Conservation (phyloP, 2,797 vertebrate genomes). For the Cynodonichthys magdalenae region DNA sequence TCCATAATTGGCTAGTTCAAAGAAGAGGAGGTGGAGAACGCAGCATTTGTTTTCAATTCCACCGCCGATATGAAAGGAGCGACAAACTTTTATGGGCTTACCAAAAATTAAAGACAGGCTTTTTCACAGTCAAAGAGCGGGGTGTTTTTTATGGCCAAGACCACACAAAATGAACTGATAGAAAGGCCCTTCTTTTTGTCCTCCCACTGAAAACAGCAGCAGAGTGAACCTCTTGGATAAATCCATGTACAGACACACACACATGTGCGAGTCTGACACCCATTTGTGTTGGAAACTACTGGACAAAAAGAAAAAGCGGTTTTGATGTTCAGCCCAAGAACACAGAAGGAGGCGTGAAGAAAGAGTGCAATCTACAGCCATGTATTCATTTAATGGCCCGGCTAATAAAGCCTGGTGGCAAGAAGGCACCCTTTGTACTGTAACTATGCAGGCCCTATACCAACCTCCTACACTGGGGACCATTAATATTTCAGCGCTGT, state of each 20-base stretch:
- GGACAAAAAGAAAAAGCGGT: conserved; percentile 28
- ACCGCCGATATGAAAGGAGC: conserved; percentile 90
- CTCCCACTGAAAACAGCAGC: conserved; percentile 57
- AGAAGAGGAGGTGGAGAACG: conserved; percentile 82
- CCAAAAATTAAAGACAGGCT: conserved; percentile 93
- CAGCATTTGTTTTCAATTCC: conserved; percentile 97
- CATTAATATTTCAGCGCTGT: conserved; percentile 83
- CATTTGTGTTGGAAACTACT: conserved; percentile 38
- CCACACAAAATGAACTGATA: conserved; percentile 96
- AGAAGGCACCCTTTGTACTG: conserved; percentile 80
- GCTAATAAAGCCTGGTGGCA: conserved; percentile 82
- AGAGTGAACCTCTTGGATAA: conserved; percentile 14
- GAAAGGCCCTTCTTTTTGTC: conserved; percentile 80
- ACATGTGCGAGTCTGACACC: conserved; percentile 8
- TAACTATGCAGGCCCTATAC: conserved; percentile 76
- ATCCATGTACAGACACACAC: not conserved
- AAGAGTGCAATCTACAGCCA: conserved; percentile 59
- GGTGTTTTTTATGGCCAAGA: conserved; percentile 90
- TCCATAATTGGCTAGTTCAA: conserved; percentile 96
- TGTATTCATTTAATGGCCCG: conserved; percentile 76
- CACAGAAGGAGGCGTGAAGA: conserved; percentile 53
- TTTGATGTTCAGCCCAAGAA: conserved; percentile 62
- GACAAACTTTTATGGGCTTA: conserved; percentile 94
- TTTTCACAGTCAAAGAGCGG: conserved; percentile 91
- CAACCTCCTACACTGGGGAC: conserved; percentile 80